Conservation (phyloP, 2,113 vertebrate genomes). For the Mesoclemmys tuberculata region DNA sequence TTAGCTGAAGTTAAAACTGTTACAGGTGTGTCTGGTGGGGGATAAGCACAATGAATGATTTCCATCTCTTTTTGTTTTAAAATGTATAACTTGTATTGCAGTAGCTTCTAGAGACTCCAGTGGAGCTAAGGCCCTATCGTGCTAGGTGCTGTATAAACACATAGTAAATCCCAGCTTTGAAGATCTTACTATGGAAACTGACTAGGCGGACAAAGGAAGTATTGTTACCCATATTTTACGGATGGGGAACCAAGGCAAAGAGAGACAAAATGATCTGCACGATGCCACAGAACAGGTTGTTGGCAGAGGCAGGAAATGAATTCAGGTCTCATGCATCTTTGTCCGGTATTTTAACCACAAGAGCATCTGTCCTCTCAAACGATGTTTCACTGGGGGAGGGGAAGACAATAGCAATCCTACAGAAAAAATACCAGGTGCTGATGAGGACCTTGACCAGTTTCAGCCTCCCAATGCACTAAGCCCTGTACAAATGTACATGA, state of each 20-base stretch:
- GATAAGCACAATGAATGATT: neutral
- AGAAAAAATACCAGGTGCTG: neutral
- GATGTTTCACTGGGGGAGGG: neutral
- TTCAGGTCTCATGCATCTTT: neutral
- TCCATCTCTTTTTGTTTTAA: neutral
- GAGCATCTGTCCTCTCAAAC: neutral
- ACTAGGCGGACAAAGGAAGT: neutral
- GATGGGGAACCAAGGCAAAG: neutral
- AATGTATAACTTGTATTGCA: neutral
- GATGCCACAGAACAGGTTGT: neutral
- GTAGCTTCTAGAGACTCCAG: neutral
- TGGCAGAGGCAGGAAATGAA: neutral
- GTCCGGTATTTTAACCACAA: neutral
- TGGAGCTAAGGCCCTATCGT: neutral
- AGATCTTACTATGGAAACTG: neutral
- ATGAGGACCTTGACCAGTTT: neutral
- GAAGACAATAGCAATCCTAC: neutral
- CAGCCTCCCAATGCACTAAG: too few species aligned
- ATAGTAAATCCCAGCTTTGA: neutral
- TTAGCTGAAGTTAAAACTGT: constrained; percentile 51
- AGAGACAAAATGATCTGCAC: neutral
- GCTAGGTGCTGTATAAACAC: neutral
- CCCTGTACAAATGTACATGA: too few species aligned
- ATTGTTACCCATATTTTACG: neutral
- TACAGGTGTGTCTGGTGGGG: constrained; percentile 41